Conservation (phyloP, 2,888 invertebrate genomes). For the Cheiracanthium punctorium region DNA sequence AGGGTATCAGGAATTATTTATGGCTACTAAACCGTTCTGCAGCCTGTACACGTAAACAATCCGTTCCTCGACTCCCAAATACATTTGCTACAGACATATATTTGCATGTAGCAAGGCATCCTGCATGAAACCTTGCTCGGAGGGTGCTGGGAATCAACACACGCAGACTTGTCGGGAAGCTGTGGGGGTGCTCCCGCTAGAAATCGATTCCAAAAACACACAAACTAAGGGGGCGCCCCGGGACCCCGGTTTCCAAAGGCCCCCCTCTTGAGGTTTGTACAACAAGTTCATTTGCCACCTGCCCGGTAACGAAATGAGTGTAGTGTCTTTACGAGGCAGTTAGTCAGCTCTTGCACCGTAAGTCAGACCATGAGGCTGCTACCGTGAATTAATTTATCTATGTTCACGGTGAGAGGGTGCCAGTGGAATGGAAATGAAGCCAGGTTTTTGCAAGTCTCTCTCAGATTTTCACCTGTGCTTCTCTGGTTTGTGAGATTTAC, state of each 20-base stretch:
- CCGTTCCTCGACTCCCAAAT: background rate
- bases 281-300: conserved; percentile 69
- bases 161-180: conserved; percentile 52
- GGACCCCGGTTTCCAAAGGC: conserved; percentile 18
- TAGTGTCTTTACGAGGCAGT: conserved; percentile 62
- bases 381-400: conserved; percentile 49
- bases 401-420: conserved; percentile 8
- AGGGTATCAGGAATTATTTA: background rate
- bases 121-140: conserved; percentile 11
- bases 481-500: background rate
- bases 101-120: conserved; percentile 17
- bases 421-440: background rate
- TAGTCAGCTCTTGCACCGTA: conserved; percentile 41
- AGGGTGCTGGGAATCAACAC: conserved; percentile 62
- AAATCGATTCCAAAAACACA: conserved; percentile 54
- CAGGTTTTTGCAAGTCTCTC: background rate
- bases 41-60: background rate
- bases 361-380: background rate
- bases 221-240: conserved; percentile 39
- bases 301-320: conserved; percentile 56
- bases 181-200: conserved; percentile 25
- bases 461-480: background rate
- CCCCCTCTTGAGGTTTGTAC: conserved; percentile 28
- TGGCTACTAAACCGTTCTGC: background rate
- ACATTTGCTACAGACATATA: conserved; percentile 34